These are phyloP conservation scores for Hassar affinis DNA, from an alignment of 2,113 vertebrate species.

Conservation along the genomic window DNA sequence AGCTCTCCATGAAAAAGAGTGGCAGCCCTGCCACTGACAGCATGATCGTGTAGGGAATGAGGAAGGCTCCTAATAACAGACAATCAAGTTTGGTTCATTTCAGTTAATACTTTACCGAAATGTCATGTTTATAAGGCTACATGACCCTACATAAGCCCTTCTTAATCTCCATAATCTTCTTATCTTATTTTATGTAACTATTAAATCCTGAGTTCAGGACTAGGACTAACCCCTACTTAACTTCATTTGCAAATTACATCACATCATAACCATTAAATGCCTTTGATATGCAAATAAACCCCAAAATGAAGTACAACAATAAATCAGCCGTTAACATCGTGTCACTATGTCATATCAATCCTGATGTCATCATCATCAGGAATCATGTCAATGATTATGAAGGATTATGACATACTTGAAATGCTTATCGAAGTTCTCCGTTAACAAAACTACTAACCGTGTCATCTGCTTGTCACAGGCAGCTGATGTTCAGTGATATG, in stretches of 20 bases:
- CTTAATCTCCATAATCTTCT: too few species aligned
- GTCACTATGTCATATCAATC: too few species aligned
- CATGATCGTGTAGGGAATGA: slow-evolving; percentile 90
- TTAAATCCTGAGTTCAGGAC: too few species aligned
- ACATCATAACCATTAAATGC: not conserved
- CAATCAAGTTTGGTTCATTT: not conserved
- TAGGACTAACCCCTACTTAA: not conserved
- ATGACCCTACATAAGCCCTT: not conserved
- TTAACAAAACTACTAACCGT: not conserved
- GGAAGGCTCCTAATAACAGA: slow-evolving; percentile 82
- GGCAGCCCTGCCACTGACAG: slow-evolving; percentile 86
- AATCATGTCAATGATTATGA: not conserved
- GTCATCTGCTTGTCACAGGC: not conserved
- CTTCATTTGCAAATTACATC: not conserved
- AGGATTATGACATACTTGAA: not conserved
- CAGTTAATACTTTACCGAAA: not conserved
- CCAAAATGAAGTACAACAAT: not conserved
- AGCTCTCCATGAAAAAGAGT: slow-evolving; percentile 91
- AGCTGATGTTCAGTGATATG: not conserved
- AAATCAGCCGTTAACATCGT: not conserved
- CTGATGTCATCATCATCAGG: too few species aligned
- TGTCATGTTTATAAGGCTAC: not conserved
- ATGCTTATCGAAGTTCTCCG: not conserved
- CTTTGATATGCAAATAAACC: not conserved
- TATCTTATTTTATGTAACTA: too few species aligned